These are phyloP conservation scores for Oncorhynchus gorbuscha DNA, from an alignment of 2,113 vertebrate genomes.

Conservation along the genomic window DNA sequence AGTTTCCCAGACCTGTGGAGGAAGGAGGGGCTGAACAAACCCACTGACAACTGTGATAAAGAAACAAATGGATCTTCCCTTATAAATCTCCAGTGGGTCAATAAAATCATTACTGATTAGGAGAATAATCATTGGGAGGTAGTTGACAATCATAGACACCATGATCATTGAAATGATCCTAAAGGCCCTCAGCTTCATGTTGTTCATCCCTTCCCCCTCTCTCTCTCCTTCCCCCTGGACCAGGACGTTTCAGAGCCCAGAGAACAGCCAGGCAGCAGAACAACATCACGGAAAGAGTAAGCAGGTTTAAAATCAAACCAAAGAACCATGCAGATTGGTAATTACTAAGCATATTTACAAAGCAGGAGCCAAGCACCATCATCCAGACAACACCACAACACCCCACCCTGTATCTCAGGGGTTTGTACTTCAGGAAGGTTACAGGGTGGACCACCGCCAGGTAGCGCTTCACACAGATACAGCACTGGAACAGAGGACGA, in stretches of 20 bases:
- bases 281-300: neutral
- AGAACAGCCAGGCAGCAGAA: conserved; percentile 12
- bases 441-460: conserved; percentile 21
- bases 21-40: neutral
- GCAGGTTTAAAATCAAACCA: neutral
- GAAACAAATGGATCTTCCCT: neutral
- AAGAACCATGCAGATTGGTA: no score
- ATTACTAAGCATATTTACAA: neutral
- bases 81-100: neutral
- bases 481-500: conserved; percentile 9
- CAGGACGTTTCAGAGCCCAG: neutral
- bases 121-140: neutral
- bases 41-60: neutral
- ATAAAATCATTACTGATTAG: neutral
- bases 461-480: conserved; percentile 19
- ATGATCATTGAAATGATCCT: neutral
- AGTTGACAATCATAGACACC: neutral
- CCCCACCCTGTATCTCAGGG: conserved; percentile 6
- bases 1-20: neutral
- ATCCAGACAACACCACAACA: neutral
- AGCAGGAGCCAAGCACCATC: neutral
- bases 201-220: neutral
- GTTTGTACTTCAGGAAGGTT: conserved; percentile 11
- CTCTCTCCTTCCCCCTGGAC: neutral
- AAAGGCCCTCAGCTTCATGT: neutral